Evolutionary conservation across 2,888 invertebrate genomes (phyloP).

Genomic region (Bhutanitis thaidina): DNA sequence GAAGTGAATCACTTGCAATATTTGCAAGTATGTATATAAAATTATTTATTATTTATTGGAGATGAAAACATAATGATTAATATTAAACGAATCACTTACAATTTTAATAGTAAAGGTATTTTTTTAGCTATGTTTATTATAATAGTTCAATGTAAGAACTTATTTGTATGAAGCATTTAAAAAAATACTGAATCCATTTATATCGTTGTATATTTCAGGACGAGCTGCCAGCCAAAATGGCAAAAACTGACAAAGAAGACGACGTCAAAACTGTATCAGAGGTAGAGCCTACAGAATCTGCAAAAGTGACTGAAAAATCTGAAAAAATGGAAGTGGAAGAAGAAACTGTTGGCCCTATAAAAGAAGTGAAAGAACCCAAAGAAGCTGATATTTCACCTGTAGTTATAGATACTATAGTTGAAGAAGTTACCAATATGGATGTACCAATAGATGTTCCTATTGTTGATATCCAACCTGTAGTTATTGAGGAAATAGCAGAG

Average conservation of each 20-base stretch:
- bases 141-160: no score
- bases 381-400: conserved; percentile 21
- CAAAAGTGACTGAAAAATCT: conserved; percentile 28
- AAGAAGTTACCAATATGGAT: conserved; percentile 40
- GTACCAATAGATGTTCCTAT: conserved; percentile 35
- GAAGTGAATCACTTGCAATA: no score
- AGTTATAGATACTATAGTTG: conserved; percentile 35
- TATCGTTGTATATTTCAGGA: conserved; percentile 48
- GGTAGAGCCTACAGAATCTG: conserved; percentile 23
- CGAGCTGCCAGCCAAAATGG: conserved; percentile 74
- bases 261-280: conserved; percentile 46
- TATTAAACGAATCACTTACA: no score
- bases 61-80: no score
- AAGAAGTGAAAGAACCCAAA: conserved; percentile 29
- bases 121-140: no score
- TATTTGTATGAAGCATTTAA: no score
- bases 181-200: neutral
- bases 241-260: conserved; percentile 67
- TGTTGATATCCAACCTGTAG: conserved; percentile 37
- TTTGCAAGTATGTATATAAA: no score
- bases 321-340: conserved; percentile 57
- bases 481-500: conserved; percentile 36
- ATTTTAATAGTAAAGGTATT: no score
- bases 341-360: conserved; percentile 23
- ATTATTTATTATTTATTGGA: no score